Conservation (phyloP, 2,113 vertebrate genomes). For the Prolemur simus region DNA sequence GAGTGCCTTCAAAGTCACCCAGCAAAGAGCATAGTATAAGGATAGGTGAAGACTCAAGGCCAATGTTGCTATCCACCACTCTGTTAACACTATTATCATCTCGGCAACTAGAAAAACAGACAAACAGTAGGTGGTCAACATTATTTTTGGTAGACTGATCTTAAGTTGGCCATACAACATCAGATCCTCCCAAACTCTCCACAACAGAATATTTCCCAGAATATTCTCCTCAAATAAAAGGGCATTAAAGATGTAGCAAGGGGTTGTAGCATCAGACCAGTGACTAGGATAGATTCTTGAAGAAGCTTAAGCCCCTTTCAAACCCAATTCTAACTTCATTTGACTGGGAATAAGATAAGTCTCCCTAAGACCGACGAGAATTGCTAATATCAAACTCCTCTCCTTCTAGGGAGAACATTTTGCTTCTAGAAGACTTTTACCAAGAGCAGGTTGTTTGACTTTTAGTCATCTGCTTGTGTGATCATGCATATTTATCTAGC, state of each 20-base stretch:
- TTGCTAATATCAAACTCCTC: neutral
- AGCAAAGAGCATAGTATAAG: neutral
- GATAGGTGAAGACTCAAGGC: neutral
- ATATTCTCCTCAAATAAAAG: neutral
- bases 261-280: neutral
- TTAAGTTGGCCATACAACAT: neutral
- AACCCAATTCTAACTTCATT: neutral
- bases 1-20: neutral
- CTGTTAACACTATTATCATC: neutral
- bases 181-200: neutral
- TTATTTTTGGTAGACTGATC: neutral
- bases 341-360: neutral
- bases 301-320: neutral
- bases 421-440: neutral
- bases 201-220: neutral
- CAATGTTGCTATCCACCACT: neutral
- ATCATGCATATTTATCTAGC: neutral
- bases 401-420: conserved; percentile 21
- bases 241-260: neutral
- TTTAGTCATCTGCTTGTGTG: neutral
- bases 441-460: neutral
- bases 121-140: neutral
- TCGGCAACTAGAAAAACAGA: neutral
- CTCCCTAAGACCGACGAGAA: neutral
- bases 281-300: neutral